Evolutionary conservation across 2,113 vertebrate species (phyloP).

Genomic region (Aphyosemion australe): DNA sequence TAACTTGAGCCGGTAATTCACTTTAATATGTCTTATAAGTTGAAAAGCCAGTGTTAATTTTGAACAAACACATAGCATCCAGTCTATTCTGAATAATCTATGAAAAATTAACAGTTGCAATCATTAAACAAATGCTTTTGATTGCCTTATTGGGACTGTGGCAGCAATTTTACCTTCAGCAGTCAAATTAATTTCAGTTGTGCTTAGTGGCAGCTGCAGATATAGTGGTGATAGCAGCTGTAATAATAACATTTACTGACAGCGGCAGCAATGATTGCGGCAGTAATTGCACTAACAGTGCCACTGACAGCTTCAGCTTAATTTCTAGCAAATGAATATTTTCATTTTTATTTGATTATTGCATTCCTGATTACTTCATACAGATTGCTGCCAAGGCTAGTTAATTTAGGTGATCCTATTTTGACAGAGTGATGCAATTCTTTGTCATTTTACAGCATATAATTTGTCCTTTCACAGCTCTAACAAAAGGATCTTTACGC

Average conservation of each 20-base stretch:
- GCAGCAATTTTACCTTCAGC: background rate
- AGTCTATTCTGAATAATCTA: background rate
- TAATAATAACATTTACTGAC: slow-evolving; percentile 25
- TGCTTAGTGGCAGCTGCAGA: slow-evolving; percentile 5
- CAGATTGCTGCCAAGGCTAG: slow-evolving; percentile 5
- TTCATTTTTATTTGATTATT: slow-evolving; percentile 38
- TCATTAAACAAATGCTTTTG: background rate
- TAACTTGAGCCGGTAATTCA: slow-evolving; percentile 7
- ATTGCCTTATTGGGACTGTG: background rate
- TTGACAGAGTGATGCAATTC: slow-evolving; percentile 20
- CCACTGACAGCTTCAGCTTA: slow-evolving; percentile 21
- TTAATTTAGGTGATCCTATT: slow-evolving; percentile 19
- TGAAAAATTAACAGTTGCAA: background rate
- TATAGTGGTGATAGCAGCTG: slow-evolving; percentile 3
- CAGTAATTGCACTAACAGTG: slow-evolving; percentile 7
- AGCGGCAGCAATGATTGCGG: slow-evolving; percentile 7
- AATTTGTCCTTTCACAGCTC: background rate
- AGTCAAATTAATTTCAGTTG: background rate
- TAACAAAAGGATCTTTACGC: slow-evolving; percentile 21
- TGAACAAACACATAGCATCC: background rate
- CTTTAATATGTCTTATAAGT: background rate
- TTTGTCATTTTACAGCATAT: slow-evolving; percentile 21
- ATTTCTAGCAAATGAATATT: slow-evolving; percentile 21
- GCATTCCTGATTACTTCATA: slow-evolving; percentile 25
- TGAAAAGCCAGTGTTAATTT: background rate